Percentiles rank a stretch among this genome's conserved stretches.
phyloP scores from a whole-genome alignment of 2,113 vertebrate species.

The human region DNA sequence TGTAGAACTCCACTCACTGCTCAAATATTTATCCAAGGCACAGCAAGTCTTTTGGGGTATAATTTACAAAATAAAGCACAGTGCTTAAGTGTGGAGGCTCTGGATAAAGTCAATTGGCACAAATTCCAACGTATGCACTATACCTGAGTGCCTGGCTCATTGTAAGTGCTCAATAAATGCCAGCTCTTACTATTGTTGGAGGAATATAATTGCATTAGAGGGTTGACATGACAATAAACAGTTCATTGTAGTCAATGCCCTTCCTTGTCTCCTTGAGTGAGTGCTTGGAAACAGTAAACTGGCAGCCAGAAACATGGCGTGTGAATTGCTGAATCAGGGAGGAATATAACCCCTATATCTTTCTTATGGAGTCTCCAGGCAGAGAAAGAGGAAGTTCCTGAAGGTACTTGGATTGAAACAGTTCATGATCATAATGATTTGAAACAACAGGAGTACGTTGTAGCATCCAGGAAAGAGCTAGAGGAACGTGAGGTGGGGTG shows the following conservation, averaged over 20 bases:
- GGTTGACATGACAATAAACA: not conserved
- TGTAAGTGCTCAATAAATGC: not conserved
- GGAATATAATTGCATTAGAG: not conserved
- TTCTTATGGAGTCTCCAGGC: constrained; percentile 13
- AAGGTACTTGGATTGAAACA: not conserved
- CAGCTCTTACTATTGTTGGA: not conserved
- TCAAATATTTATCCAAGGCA: not conserved
- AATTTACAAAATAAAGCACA: not conserved
- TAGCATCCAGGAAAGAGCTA: not conserved
- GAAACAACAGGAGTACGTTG: not conserved
- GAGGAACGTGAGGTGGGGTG: not conserved
- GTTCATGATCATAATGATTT: not conserved
- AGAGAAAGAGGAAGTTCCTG: constrained; percentile 32
- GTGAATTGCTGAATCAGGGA: not conserved
- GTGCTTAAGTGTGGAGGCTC: not conserved
- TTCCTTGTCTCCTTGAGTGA: not conserved
- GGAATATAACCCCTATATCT: not conserved
- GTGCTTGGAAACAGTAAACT: not conserved
- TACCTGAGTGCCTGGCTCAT: not conserved
- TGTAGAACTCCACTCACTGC: not conserved
- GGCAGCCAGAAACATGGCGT: not conserved
- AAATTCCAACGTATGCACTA: not conserved
- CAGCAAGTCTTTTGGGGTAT: not conserved
- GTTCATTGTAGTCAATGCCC: not conserved
- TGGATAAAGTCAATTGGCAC: not conserved